Conservation (phyloP, 2,888 invertebrate species). For the Orthonychiurus folsomi region DNA sequence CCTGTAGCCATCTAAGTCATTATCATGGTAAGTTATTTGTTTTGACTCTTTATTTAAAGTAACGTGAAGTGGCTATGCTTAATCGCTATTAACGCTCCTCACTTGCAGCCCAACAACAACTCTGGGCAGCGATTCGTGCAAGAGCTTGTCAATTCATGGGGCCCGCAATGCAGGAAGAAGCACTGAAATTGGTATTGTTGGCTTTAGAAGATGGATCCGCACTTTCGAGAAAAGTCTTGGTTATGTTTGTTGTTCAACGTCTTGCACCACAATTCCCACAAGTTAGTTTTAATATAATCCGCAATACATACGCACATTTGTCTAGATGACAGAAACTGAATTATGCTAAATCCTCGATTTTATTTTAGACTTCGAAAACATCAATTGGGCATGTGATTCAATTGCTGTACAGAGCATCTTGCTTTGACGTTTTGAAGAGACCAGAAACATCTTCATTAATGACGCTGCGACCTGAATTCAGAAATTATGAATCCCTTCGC, state of each 20-base stretch:
- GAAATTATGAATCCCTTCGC: slow-evolving; percentile 83
- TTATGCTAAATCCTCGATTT: background rate
- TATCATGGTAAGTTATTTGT: no score
- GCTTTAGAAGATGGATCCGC: slow-evolving; percentile 93
- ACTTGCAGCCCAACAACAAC: slow-evolving; percentile 31
- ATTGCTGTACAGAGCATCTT: slow-evolving; percentile 90
- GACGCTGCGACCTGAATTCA: slow-evolving; percentile 94
- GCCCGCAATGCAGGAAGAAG: slow-evolving; percentile 95
- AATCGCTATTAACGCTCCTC: no score
- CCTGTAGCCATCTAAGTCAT: slow-evolving; percentile 28
- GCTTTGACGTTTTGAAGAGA: slow-evolving; percentile 95
- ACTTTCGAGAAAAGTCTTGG: slow-evolving; percentile 83
- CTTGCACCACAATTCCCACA: slow-evolving; percentile 90
- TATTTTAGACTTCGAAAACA: slow-evolving; percentile 74
- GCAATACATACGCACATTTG: no score
- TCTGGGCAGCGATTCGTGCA: slow-evolving; percentile 30
- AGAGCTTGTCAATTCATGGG: slow-evolving; percentile 35
- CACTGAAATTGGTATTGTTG: slow-evolving; percentile 81
- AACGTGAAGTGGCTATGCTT: background rate
- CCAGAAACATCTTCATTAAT: slow-evolving; percentile 95
- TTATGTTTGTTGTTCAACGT: slow-evolving; percentile 97
- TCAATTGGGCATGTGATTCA: slow-evolving; percentile 99
- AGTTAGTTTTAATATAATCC: slow-evolving; percentile 37
- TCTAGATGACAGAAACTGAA: background rate
- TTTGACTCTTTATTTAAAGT: no score